Conservation (phyloP, 1,140 invertebrate genomes). For the Panulirus ornatus region DNA sequence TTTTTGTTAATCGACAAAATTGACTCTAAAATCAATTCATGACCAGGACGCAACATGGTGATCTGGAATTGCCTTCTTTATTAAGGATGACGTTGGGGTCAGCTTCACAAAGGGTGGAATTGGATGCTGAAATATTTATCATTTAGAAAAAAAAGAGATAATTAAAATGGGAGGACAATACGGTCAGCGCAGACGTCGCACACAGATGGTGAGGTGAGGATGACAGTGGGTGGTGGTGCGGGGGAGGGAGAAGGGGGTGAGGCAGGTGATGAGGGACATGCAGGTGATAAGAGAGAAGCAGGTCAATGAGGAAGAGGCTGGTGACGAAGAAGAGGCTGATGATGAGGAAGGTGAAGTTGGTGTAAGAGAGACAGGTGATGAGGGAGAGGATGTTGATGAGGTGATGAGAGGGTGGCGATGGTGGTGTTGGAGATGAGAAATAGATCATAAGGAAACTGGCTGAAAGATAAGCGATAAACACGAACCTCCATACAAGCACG, state of each 20-base stretch:
- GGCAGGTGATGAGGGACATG: not conserved
- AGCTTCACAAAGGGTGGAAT: not conserved
- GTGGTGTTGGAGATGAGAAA: too few relatives aligned
- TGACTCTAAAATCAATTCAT: slow-evolving; percentile 13
- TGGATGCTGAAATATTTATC: slow-evolving; percentile 10
- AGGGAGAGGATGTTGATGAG: not conserved
- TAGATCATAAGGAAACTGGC: too few relatives aligned
- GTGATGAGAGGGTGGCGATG: not conserved
- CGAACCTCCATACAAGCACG: too few relatives aligned
- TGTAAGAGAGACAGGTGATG: not conserved
- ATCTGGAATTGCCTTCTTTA: slow-evolving; percentile 4
- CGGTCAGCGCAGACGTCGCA: not conserved
- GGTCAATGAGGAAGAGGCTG: not conserved
- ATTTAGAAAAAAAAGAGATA: not conserved
- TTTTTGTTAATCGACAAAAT: not conserved
- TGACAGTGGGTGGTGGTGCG: not conserved
- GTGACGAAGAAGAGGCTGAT: too few relatives aligned
- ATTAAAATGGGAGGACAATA: not conserved
- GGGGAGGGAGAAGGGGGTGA: not conserved
- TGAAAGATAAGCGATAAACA: too few relatives aligned
- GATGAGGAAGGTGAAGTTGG: not conserved
- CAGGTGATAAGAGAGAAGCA: not conserved
- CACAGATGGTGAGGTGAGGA: not conserved
- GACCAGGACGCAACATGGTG: not conserved
- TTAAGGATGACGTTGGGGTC: not conserved